phyloP scores from a whole-genome alignment of 2,113 vertebrate species.

The Dryoscopus gambensis region DNA sequence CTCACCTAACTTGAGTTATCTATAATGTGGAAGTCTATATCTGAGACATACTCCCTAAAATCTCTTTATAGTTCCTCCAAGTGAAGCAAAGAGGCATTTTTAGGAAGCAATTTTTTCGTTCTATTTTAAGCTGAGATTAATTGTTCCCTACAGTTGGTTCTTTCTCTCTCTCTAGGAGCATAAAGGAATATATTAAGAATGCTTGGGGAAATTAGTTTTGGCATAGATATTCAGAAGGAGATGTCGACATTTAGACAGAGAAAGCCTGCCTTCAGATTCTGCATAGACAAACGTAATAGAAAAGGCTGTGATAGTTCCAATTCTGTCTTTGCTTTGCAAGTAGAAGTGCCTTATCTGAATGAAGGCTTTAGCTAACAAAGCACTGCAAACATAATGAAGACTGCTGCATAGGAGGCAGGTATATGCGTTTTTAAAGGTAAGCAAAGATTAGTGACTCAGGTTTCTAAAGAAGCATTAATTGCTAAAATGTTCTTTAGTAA shows the following conservation, averaged over 20 bases:
- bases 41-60: background rate
- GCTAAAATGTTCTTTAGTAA: background rate
- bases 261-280: background rate
- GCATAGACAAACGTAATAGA: background rate
- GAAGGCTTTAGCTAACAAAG: background rate
- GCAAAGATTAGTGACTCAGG: background rate
- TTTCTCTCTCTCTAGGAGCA: background rate
- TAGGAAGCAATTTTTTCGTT: slow-evolving; percentile 6
- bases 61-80: slow-evolving; percentile 18
- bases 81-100: slow-evolving; percentile 1
- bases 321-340: background rate
- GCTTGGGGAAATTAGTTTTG: slow-evolving; percentile 24
- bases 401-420: background rate
- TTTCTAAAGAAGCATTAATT: background rate
- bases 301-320: background rate
- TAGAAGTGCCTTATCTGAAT: background rate
- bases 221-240: slow-evolving; percentile 5
- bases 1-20: background rate
- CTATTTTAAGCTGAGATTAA: slow-evolving; percentile 48
- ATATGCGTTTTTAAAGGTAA: background rate
- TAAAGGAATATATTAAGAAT: slow-evolving; percentile 19
- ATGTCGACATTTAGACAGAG: background rate
- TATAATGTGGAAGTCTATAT: background rate
- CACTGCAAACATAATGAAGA: background rate
- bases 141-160: background rate